Conservation (phyloP, 2,888 invertebrate genomes). For the Cenopis cana region DNA sequence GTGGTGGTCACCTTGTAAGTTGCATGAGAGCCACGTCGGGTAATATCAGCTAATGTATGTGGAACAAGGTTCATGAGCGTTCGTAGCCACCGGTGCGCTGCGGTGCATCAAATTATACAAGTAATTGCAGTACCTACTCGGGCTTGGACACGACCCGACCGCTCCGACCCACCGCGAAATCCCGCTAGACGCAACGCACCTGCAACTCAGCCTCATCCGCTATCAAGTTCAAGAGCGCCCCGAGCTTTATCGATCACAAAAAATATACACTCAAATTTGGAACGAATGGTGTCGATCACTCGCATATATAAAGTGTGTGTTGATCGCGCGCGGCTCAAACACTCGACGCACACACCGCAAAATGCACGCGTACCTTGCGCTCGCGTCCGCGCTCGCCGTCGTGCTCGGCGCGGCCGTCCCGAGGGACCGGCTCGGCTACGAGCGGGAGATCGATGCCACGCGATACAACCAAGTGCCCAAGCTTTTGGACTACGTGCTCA, state of each 20-base stretch:
- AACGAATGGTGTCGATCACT: slow-evolving; percentile 79
- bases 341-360: slow-evolving; percentile 72
- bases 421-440: slow-evolving; percentile 73
- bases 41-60: slow-evolving; percentile 75
- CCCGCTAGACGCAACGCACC: slow-evolving; percentile 50
- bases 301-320: slow-evolving; percentile 80
- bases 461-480: slow-evolving; percentile 72
- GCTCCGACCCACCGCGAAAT: slow-evolving; percentile 49
- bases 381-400: slow-evolving; percentile 58
- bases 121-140: slow-evolving; percentile 59
- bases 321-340: slow-evolving; percentile 80
- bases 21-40: slow-evolving; percentile 60
- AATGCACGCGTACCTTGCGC: slow-evolving; percentile 80
- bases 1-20: slow-evolving; percentile 71
- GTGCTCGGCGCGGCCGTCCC: slow-evolving; percentile 57
- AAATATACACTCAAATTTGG: slow-evolving; percentile 78
- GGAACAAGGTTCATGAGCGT: slow-evolving; percentile 82
- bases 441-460: slow-evolving; percentile 74
- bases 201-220: slow-evolving; percentile 60
- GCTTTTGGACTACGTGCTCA: slow-evolving; percentile 69
- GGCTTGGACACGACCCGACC: slow-evolving; percentile 47
- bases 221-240: slow-evolving; percentile 77
- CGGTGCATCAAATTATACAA: slow-evolving; percentile 69
- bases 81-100: slow-evolving; percentile 68
- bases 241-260: slow-evolving; percentile 62